Percentiles rank a stretch among this genome's conserved stretches.
Evolutionary conservation across 1,140 invertebrate species (phyloP).

Genomic region (Leptonema lineaticorne): DNA sequence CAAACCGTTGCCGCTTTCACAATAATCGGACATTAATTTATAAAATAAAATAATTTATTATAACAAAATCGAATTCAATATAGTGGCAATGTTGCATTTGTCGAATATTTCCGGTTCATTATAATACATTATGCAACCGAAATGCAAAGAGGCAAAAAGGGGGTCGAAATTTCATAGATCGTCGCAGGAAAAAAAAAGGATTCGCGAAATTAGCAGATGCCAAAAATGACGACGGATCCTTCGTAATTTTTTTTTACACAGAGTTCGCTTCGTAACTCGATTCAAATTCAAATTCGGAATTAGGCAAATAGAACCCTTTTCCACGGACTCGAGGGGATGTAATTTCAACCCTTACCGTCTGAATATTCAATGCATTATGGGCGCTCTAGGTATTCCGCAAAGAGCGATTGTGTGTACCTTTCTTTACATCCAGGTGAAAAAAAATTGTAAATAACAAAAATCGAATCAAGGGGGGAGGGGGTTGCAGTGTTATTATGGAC

Average conservation of each 20-base stretch:
- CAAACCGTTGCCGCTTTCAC: background rate
- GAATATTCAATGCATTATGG: conserved; percentile 43
- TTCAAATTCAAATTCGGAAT: conserved; percentile 40
- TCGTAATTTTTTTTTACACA: conserved; percentile 16
- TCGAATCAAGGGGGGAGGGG: background rate
- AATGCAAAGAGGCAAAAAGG: no score
- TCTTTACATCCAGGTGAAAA: conserved; percentile 34
- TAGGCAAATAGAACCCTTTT: conserved; percentile 40
- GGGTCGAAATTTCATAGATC: no score
- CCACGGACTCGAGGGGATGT: conserved; percentile 28
- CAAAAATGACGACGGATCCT: conserved; percentile 34
- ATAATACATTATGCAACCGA: background rate
- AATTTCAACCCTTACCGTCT: conserved; percentile 40
- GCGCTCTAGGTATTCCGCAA: conserved; percentile 35
- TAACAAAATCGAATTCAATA: background rate
- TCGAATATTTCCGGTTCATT: background rate
- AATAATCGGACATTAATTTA: background rate
- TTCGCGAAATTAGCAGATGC: conserved; percentile 42
- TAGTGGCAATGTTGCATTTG: background rate
- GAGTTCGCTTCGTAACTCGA: background rate
- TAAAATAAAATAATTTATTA: no score
- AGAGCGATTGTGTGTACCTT: conserved; percentile 40
- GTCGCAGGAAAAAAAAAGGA: no score
- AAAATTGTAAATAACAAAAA: no score
- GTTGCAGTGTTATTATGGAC: conserved; percentile 33